phyloP scores from a whole-genome alignment of 1,140 invertebrate species.

The Drosophila saltans region DNA sequence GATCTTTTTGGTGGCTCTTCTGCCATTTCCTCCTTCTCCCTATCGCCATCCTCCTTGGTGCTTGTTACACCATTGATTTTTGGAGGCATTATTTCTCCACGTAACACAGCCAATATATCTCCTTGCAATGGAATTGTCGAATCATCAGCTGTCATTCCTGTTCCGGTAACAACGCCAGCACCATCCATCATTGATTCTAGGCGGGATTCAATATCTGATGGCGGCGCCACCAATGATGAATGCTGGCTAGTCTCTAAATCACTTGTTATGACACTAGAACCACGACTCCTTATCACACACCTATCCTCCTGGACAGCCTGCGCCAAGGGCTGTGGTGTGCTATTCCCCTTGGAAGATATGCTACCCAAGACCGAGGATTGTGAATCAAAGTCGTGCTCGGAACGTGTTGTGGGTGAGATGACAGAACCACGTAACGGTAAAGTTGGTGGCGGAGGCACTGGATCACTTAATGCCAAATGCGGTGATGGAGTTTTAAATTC shows the following conservation, averaged over 20 bases:
- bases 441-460: slow-evolving; percentile 35
- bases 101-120: slow-evolving; percentile 77
- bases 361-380: slow-evolving; percentile 82
- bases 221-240: slow-evolving; percentile 81
- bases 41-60: not conserved
- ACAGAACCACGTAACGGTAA: slow-evolving; percentile 57
- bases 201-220: slow-evolving; percentile 80
- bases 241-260: slow-evolving; percentile 82
- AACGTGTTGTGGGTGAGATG: slow-evolving; percentile 68
- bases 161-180: slow-evolving; percentile 20
- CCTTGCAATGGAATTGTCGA: slow-evolving; percentile 69
- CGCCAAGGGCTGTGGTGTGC: slow-evolving; percentile 66
- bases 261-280: slow-evolving; percentile 81
- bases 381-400: slow-evolving; percentile 81
- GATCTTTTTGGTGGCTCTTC: slow-evolving; percentile 40
- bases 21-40: not conserved
- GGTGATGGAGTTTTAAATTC: slow-evolving; percentile 84
- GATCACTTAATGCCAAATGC: slow-evolving; percentile 82
- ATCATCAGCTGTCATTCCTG: not conserved
- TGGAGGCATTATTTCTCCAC: slow-evolving; percentile 58
- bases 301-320: slow-evolving; percentile 77
- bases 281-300: slow-evolving; percentile 78
- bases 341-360: slow-evolving; percentile 81
- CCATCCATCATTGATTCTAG: slow-evolving; percentile 81
- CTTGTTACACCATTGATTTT: slow-evolving; percentile 58